These are phyloP conservation scores for Ichneumon xanthorius DNA, from an alignment of 2,888 invertebrate species.

Conservation along the genomic window DNA sequence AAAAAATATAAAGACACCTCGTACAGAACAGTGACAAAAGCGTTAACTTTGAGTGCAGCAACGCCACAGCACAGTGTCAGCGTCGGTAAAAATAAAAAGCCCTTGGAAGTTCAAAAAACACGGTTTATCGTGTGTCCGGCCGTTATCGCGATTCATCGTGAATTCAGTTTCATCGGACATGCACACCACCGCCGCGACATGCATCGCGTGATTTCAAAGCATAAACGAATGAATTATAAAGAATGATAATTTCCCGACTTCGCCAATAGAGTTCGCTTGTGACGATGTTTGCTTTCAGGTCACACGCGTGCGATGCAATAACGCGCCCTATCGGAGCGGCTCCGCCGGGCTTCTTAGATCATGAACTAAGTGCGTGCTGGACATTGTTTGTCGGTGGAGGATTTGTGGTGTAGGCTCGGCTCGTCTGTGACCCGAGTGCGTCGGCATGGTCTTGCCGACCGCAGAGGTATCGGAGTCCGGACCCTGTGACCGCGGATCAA, in stretches of 20 bases:
- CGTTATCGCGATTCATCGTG: conserved; percentile 2
- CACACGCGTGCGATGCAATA: not conserved
- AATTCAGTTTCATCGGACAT: conserved; percentile 7
- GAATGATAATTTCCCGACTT: conserved; percentile 8
- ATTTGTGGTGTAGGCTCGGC: conserved; percentile 71
- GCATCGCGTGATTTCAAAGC: conserved; percentile 8
- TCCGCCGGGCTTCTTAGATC: conserved; percentile 36
- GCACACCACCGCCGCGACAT: not conserved
- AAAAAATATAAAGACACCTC: not conserved
- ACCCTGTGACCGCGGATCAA: conserved; percentile 80
- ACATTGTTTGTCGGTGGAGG: conserved; percentile 66
- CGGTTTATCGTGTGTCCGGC: not conserved
- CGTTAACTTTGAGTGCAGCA: not conserved
- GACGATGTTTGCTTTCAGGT: conserved; percentile 10
- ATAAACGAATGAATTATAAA: conserved; percentile 17
- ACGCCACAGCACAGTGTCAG: not conserved
- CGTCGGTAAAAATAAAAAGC: not conserved
- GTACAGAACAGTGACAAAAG: not conserved
- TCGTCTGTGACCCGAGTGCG: conserved; percentile 46
- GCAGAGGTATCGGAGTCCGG: conserved; percentile 82
- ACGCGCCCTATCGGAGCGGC: not conserved
- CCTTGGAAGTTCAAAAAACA: conserved; percentile 5
- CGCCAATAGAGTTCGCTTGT: not conserved
- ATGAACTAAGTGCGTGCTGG: conserved; percentile 32
- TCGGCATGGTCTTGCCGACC: conserved; percentile 79